A percentile compares a stretch with the other conserved stretches of the same genome.
Evolutionary conservation across 2,113 vertebrate genomes (phyloP).

Genomic region (human (Homo sapiens)): DNA sequence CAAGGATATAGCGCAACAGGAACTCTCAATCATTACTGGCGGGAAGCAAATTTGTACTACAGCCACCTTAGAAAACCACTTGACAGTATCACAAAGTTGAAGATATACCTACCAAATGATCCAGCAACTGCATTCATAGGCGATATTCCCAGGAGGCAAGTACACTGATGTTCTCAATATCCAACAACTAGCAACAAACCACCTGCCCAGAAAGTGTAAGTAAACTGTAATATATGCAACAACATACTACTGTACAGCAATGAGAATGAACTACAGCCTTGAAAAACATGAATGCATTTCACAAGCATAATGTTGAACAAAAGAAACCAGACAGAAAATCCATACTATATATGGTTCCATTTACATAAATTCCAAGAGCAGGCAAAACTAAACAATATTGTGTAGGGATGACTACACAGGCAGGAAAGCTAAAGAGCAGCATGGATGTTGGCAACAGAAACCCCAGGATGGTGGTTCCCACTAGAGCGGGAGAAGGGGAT

Average conservation of each 20-base stretch:
- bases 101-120: not conserved
- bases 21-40: not conserved
- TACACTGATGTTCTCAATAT: not conserved
- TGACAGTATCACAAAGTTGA: not conserved
- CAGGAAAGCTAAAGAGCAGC: not conserved
- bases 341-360: not conserved
- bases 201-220: not conserved
- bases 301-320: not conserved
- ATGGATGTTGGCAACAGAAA: not conserved
- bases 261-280: not conserved
- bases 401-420: not conserved
- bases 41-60: not conserved
- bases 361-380: constrained; percentile 8
- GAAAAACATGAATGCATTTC: not conserved
- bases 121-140: not conserved
- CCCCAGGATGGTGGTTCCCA: not conserved
- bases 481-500: not conserved
- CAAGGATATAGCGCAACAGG: not conserved
- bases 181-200: not conserved
- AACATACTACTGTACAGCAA: not conserved
- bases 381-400: not conserved
- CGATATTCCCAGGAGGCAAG: not conserved
- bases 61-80: not conserved
- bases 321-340: constrained; percentile 21
- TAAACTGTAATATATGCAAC: not conserved